These are phyloP conservation scores for Malurus splendens DNA, from an alignment of 2,797 vertebrate species.

Conservation along the genomic window DNA sequence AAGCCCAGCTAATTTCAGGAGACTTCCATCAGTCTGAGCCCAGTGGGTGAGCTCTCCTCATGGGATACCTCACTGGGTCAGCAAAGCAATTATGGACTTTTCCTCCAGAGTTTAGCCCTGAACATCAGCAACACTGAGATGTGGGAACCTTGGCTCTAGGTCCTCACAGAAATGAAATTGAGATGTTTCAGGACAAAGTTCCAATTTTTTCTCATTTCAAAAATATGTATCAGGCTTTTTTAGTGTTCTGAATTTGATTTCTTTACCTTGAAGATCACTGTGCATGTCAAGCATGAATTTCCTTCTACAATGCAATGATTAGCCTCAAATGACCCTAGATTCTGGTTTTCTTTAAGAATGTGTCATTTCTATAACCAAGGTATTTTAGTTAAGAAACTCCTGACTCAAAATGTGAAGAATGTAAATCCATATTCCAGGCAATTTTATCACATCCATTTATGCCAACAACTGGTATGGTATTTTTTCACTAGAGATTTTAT, in stretches of 20 bases:
- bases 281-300: neutral
- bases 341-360: neutral
- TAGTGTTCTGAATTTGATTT: neutral
- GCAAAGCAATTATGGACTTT: neutral
- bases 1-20: neutral
- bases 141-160: neutral
- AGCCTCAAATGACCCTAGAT: neutral
- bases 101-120: neutral
- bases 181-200: neutral
- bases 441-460: neutral
- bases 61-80: neutral
- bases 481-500: conserved; percentile 2
- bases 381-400: neutral
- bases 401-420: neutral
- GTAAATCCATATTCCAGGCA: neutral
- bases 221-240: neutral
- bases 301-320: neutral
- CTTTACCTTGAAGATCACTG: neutral
- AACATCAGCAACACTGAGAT: neutral
- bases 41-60: rapidly evolving
- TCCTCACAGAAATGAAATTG: neutral
- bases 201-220: neutral
- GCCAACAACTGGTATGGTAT: neutral
- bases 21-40: neutral
- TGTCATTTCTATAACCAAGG: neutral